phyloP scores from a whole-genome alignment of 2,888 invertebrate genomes.

The Pantelozetes paolii region DNA sequence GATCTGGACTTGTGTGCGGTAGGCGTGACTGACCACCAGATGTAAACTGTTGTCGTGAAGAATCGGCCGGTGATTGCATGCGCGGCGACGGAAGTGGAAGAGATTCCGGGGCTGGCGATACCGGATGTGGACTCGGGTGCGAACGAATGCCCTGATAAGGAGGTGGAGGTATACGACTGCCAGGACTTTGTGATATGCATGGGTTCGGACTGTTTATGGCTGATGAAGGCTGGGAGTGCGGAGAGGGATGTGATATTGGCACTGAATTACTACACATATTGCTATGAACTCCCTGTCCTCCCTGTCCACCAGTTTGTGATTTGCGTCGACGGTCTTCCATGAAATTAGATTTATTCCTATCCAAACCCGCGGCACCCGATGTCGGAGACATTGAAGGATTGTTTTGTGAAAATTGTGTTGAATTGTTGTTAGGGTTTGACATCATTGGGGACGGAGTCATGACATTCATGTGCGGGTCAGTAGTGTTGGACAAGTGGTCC shows the following conservation, averaged over 20 bases:
- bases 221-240: constrained; percentile 45
- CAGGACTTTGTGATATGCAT: constrained; percentile 48
- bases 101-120: constrained; percentile 60
- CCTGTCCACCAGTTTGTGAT: constrained; percentile 41
- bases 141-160: constrained; percentile 68
- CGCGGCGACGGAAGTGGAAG: constrained; percentile 69
- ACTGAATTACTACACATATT: neutral
- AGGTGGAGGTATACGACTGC: constrained; percentile 61
- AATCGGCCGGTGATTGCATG: constrained; percentile 57
- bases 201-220: constrained; percentile 49
- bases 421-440: neutral
- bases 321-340: constrained; percentile 66
- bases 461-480: constrained; percentile 10
- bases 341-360: constrained; percentile 87
- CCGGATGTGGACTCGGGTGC: constrained; percentile 68
- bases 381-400: constrained; percentile 39
- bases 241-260: constrained; percentile 36
- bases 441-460: constrained; percentile 25
- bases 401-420: constrained; percentile 39
- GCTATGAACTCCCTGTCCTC: constrained; percentile 34
- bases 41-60: constrained; percentile 17
- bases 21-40: constrained; percentile 42
- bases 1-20: constrained; percentile 45
- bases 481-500: constrained; percentile 16
- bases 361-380: constrained; percentile 64